Conservation (phyloP, 2,797 vertebrate genomes). For the Lerista edwardsae region DNA sequence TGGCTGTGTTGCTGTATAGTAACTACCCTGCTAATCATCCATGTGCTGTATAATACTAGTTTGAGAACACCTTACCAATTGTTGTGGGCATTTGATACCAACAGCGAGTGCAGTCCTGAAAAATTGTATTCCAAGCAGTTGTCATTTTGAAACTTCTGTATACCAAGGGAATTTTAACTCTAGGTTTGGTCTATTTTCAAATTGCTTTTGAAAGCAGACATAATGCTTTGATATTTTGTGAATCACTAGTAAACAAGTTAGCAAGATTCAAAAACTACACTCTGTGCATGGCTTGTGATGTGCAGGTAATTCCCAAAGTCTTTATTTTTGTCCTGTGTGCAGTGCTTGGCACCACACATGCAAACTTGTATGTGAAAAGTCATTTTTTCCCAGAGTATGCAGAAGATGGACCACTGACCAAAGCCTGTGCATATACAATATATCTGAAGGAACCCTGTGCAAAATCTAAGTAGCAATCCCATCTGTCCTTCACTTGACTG, state of each 20-base stretch:
- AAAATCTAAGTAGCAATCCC: background rate
- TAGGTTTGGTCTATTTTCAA: background rate
- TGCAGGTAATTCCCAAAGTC: background rate
- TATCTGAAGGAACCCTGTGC: background rate
- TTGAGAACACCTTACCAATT: background rate
- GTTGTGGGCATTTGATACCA: background rate
- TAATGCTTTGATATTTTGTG: background rate
- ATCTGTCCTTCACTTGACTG: background rate
- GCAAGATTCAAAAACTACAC: background rate
- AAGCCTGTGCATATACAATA: background rate
- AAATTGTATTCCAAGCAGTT: background rate
- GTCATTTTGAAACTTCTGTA: background rate
- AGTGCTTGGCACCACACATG: background rate
- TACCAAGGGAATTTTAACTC: background rate
- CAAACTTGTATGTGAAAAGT: background rate
- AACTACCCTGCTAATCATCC: background rate
- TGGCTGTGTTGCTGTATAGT: background rate
- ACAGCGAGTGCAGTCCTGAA: background rate
- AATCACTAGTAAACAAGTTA: background rate
- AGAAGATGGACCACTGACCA: background rate
- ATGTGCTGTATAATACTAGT: background rate
- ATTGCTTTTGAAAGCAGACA: background rate
- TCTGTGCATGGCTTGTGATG: too few species aligned
- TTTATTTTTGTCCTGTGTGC: background rate
- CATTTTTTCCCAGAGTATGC: background rate